Percentiles rank a stretch among this genome's conserved stretches.
Conservation (phyloP, 2,888 invertebrate species). For the Rhingia rostrata region DNA sequence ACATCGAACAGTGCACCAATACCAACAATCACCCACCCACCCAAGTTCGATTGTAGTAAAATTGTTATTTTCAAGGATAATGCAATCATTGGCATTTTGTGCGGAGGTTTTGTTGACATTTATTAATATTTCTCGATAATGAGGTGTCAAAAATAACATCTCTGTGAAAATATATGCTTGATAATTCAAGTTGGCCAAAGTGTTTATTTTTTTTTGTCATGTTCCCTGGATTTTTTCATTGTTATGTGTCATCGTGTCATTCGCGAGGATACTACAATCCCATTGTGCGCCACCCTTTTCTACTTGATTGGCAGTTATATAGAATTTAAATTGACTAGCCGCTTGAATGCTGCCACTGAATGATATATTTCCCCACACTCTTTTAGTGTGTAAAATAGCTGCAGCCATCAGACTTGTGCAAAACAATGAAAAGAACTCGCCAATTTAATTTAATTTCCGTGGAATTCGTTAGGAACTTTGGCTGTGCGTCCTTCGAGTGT, state of each 20-base stretch:
- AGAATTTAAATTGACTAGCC: slow-evolving; percentile 34
- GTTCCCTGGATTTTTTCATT: neutral
- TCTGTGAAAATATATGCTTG: slow-evolving; percentile 34
- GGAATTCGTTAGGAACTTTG: slow-evolving; percentile 43
- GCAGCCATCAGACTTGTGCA: too few species aligned
- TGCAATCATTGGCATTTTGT: slow-evolving; percentile 29
- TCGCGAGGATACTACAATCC: neutral
- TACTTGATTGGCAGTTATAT: slow-evolving; percentile 54
- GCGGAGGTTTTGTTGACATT: neutral
- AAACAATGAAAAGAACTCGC: slow-evolving; percentile 11
- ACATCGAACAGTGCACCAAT: too few species aligned
- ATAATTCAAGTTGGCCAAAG: slow-evolving; percentile 22
- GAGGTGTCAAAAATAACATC: slow-evolving; percentile 57
- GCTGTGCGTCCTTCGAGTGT: neutral
- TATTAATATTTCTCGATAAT: slow-evolving; percentile 41
- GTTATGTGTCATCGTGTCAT: slow-evolving; percentile 1
- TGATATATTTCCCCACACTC: neutral
- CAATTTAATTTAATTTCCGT: slow-evolving; percentile 61
- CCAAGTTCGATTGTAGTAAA: slow-evolving; percentile 17
- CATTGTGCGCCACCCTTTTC: neutral
- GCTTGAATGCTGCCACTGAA: slow-evolving; percentile 11
- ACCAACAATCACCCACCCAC: neutral
- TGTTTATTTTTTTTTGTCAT: neutral
- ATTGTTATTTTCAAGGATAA: slow-evolving; percentile 39
- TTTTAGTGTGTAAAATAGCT: too few species aligned